phyloP scores from a whole-genome alignment of 2,888 invertebrate genomes.

The Exephanes ischioxanthus region DNA sequence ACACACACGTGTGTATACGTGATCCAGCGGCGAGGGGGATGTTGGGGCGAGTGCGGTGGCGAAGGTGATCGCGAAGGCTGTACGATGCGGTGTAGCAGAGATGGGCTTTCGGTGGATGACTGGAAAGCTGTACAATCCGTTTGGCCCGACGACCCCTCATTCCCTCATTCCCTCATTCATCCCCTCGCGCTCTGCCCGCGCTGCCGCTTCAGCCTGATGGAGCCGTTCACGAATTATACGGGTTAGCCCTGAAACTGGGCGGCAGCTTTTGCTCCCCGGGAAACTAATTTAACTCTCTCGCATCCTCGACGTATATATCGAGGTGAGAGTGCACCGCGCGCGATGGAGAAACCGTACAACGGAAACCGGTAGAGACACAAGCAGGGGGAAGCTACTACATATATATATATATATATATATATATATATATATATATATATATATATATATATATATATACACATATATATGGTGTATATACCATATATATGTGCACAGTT shows the following conservation, averaged over 20 bases:
- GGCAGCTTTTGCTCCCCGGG: slow-evolving; percentile 78
- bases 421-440: neutral
- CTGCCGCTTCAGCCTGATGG: slow-evolving; percentile 75
- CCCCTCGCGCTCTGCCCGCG: neutral
- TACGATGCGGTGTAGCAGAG: slow-evolving; percentile 45
- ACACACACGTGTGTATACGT: neutral
- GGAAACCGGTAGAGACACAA: slow-evolving; percentile 14
- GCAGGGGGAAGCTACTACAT: neutral
- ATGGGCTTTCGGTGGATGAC: slow-evolving; percentile 58
- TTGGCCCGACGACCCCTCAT: slow-evolving; percentile 19
- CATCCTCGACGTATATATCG: slow-evolving; percentile 71
- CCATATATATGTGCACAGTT: no score
- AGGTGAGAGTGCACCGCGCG: slow-evolving; percentile 27
- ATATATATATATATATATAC: neutral
- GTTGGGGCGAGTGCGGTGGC: slow-evolving; percentile 30
- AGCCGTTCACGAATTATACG: slow-evolving; percentile 82
- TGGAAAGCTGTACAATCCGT: slow-evolving; percentile 61
- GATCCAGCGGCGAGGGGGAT: neutral
- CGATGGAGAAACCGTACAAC: slow-evolving; percentile 17
- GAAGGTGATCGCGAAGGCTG: slow-evolving; percentile 54
- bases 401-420: no score
- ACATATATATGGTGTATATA: no score
- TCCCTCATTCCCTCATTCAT: slow-evolving; percentile 12
- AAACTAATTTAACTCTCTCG: slow-evolving; percentile 83
- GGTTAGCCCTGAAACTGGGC: slow-evolving; percentile 79